A percentile compares a stretch with the other conserved stretches of the same genome.
Conservation (phyloP, 2,113 vertebrate species). For the Chaetodon auriga region DNA sequence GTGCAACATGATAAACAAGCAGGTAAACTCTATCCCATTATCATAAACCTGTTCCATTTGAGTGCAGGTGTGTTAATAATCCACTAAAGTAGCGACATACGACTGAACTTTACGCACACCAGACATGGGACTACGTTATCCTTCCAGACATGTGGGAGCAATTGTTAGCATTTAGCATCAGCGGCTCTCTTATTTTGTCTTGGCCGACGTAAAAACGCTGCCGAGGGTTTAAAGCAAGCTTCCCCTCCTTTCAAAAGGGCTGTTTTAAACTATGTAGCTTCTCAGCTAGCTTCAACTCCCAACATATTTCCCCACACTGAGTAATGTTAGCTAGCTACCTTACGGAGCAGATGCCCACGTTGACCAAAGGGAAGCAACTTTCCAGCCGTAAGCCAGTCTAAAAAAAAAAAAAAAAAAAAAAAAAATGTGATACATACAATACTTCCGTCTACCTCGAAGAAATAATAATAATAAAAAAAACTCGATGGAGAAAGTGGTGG, state of each 20-base stretch:
- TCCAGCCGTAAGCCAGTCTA: slow-evolving; percentile 15
- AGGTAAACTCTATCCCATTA: accelerated
- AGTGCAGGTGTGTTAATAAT: not conserved
- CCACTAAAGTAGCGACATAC: not conserved
- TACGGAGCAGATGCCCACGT: slow-evolving; percentile 67
- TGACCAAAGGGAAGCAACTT: slow-evolving; percentile 62
- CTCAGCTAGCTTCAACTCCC: not conserved
- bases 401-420: not conserved
- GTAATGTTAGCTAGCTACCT: slow-evolving; percentile 41
- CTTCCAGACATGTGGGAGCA: slow-evolving; percentile 62
- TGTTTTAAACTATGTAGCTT: not conserved
- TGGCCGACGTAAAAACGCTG: not conserved
- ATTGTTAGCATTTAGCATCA: slow-evolving; percentile 76
- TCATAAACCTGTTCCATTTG: not conserved
- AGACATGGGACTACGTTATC: not conserved
- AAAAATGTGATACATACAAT: accelerated
- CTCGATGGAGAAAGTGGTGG: slow-evolving; percentile 2
- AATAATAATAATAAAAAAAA: not conserved
- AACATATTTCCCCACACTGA: not conserved
- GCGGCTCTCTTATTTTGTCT: slow-evolving; percentile 2
- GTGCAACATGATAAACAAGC: not conserved
- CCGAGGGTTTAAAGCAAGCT: not conserved
- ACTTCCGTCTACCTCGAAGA: slow-evolving; percentile 40
- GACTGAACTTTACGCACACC: not conserved
- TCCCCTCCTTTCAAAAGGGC: accelerated